Conservation (phyloP, 1,140 invertebrate genomes). For the Mylabris phalerata region DNA sequence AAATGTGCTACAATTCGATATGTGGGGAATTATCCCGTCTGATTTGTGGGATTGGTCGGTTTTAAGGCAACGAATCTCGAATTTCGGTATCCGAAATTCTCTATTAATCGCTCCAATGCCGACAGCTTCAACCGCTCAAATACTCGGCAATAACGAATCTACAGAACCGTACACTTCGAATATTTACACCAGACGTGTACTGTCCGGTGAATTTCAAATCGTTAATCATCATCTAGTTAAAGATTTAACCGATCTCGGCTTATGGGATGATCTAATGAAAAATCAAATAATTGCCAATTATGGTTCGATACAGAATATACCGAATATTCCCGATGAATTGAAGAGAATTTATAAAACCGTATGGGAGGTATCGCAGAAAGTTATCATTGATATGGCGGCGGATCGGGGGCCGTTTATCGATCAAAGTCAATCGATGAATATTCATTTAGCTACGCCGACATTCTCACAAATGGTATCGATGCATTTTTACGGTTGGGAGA, state of each 20-base stretch:
- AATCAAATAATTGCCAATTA: conserved; percentile 85
- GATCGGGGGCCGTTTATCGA: conserved; percentile 98
- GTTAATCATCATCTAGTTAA: conserved; percentile 95
- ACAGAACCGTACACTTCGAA: conserved; percentile 98
- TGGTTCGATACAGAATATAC: conserved; percentile 92
- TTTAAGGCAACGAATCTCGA: conserved; percentile 80
- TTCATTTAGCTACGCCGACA: conserved; percentile 92
- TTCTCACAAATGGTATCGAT: conserved; percentile 94
- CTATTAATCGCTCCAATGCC: conserved; percentile 96
- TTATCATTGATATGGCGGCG: conserved; percentile 93
- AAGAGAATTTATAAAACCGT: conserved; percentile 95
- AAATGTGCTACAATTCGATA: conserved; percentile 96
- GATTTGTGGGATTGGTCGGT: conserved; percentile 83
- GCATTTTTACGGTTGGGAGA: conserved; percentile 97
- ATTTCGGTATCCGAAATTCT: conserved; percentile 91
- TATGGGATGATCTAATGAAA: conserved; percentile 98
- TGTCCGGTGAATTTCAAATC: conserved; percentile 85
- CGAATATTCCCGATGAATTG: conserved; percentile 79
- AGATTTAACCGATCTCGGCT: conserved; percentile 81
- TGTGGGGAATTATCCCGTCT: conserved; percentile 92
- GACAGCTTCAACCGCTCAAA: conserved; percentile 98
- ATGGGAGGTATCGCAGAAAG: conserved; percentile 97
- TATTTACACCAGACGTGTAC: conserved; percentile 88
- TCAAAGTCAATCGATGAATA: conserved; percentile 96
- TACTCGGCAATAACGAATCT: conserved; percentile 97